A percentile compares a stretch with the other conserved stretches of the same genome.
Evolutionary conservation across 1,140 invertebrate species (phyloP).

Genomic region (Solenopsis fugax): DNA sequence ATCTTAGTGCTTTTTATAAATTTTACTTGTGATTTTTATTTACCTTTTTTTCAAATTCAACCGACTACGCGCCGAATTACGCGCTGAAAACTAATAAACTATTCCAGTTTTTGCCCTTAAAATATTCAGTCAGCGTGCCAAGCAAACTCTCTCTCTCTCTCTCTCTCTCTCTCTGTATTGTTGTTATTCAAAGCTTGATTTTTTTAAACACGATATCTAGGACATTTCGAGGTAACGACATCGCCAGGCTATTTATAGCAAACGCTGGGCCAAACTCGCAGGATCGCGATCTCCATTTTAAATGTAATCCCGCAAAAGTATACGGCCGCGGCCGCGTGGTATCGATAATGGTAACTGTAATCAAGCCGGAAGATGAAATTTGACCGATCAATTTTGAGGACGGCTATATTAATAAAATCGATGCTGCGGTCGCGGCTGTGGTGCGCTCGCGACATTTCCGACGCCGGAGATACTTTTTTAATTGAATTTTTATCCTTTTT

Average conservation of each 20-base stretch:
- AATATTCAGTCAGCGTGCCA: slow-evolving; percentile 26
- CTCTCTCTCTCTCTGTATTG: neutral
- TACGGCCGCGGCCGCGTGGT: slow-evolving; percentile 22
- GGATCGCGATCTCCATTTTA: slow-evolving; percentile 59
- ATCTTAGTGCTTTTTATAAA: too few relatives aligned
- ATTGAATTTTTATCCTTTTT: slow-evolving; percentile 55
- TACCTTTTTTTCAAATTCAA: too few relatives aligned
- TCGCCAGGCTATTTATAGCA: slow-evolving; percentile 50
- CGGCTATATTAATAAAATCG: slow-evolving; percentile 54
- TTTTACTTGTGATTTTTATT: too few relatives aligned
- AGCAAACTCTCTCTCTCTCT: neutral
- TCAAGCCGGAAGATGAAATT: slow-evolving; percentile 48
- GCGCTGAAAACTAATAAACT: slow-evolving; percentile 12
- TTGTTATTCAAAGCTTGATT: slow-evolving; percentile 16
- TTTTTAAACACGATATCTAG: slow-evolving; percentile 34
- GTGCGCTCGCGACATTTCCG: slow-evolving; percentile 15
- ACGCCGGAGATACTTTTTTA: slow-evolving; percentile 18
- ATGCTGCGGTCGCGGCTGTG: slow-evolving; percentile 39
- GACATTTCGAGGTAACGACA: slow-evolving; percentile 36
- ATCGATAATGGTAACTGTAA: slow-evolving; percentile 64
- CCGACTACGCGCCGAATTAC: too few relatives aligned
- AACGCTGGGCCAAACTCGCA: slow-evolving; percentile 26
- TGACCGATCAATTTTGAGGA: slow-evolving; percentile 54
- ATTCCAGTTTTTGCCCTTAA: neutral
- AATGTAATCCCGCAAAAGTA: slow-evolving; percentile 61